phyloP scores from a whole-genome alignment of 2,113 vertebrate species.

The Melanerpes formicivorus region DNA sequence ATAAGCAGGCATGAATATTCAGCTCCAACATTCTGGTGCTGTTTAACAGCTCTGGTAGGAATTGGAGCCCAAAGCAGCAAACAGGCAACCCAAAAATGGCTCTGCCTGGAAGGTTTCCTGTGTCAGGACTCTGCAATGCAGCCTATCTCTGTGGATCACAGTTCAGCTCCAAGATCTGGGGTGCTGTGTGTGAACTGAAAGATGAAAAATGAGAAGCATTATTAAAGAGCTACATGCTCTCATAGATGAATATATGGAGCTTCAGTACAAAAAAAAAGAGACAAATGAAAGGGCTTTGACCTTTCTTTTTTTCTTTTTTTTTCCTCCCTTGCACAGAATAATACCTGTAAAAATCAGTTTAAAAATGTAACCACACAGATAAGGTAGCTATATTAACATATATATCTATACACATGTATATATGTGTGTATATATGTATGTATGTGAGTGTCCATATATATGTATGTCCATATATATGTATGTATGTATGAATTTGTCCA shows the following conservation, averaged over 20 bases:
- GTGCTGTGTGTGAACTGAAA: not conserved
- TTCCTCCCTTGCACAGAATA: too few species aligned
- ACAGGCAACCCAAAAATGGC: not conserved
- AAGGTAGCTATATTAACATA: not conserved
- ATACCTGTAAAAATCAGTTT: not conserved
- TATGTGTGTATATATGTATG: too few species aligned
- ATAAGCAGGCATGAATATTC: accelerated
- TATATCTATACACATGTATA: too few species aligned
- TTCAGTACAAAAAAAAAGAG: not conserved
- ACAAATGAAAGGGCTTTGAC: not conserved
- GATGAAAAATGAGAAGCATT: not conserved
- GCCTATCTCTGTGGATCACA: not conserved
- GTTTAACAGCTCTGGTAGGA: not conserved
- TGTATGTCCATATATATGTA: too few species aligned
- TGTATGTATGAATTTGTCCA: too few species aligned
- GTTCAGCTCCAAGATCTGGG: not conserved
- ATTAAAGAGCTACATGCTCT: not conserved
- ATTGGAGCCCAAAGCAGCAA: not conserved
- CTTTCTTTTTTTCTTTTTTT: not conserved
- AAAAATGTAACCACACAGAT: not conserved
- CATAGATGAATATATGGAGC: not conserved
- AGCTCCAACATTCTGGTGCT: not conserved
- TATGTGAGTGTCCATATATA: too few species aligned
- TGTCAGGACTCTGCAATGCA: accelerated
- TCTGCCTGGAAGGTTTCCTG: not conserved